Conservation (phyloP, 2,113 vertebrate species). For the Syngnathoides biaculeatus region DNA sequence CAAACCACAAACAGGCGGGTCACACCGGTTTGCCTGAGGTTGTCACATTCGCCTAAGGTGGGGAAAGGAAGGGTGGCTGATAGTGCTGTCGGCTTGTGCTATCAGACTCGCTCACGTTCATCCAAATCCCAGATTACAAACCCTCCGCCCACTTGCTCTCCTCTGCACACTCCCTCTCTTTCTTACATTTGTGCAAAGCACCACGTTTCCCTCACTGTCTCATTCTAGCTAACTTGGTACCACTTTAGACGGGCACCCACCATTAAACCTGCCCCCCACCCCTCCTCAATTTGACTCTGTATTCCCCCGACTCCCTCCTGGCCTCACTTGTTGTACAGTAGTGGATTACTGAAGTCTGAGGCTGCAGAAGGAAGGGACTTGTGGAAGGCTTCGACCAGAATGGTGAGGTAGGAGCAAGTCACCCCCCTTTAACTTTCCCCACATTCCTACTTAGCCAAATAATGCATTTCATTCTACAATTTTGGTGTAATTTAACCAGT, state of each 20-base stretch:
- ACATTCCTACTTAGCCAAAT: neutral
- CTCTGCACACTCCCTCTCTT: conserved; percentile 29
- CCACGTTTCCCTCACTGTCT: conserved; percentile 36
- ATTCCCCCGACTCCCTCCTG: conserved; percentile 24
- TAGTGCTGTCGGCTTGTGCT: conserved; percentile 58
- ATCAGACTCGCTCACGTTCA: conserved; percentile 61
- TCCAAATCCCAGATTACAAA: conserved; percentile 80
- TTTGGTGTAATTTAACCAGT: neutral
- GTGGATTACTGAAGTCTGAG: conserved; percentile 68
- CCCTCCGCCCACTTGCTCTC: conserved; percentile 28
- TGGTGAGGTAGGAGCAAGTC: conserved; percentile 81
- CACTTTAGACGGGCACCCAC: conserved; percentile 9
- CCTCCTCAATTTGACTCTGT: conserved; percentile 23
- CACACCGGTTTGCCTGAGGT: conserved; percentile 13
- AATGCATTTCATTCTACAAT: neutral
- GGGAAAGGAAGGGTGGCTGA: conserved; percentile 27
- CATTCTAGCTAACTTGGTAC: conserved; percentile 48
- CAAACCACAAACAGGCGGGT: neutral
- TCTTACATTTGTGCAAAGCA: conserved; percentile 45
- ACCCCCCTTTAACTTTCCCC: conserved; percentile 16
- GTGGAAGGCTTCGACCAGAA: conserved; percentile 69
- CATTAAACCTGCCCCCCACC: neutral
- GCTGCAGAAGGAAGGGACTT: conserved; percentile 45
- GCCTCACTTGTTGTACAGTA: conserved; percentile 61
- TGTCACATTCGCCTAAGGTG: conserved; percentile 32